Conservation (phyloP, 2,888 invertebrate genomes). For the Chloromyia formosa region DNA sequence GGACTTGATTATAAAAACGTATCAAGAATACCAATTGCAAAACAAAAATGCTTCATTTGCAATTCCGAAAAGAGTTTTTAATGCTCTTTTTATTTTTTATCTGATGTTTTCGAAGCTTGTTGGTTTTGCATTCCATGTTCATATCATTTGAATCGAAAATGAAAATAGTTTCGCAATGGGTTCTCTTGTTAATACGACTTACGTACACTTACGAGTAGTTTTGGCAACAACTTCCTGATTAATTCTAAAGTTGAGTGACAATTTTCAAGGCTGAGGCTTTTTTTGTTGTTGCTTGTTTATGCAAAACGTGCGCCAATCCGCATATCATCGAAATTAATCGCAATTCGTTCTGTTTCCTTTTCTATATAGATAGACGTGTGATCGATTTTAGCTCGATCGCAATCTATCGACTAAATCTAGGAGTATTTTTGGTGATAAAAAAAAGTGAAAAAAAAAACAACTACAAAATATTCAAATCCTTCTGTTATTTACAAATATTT, state of each 20-base stretch:
- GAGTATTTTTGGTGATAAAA: no score
- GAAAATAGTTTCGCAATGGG: slow-evolving; percentile 17
- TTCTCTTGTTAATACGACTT: not conserved
- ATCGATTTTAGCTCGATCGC: no score
- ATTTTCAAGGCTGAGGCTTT: slow-evolving; percentile 14
- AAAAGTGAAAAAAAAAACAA: no score
- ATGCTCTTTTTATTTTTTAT: no score
- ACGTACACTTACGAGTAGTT: not conserved
- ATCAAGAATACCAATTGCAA: slow-evolving; percentile 20
- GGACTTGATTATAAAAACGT: slow-evolving; percentile 7
- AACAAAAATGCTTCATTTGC: slow-evolving; percentile 9
- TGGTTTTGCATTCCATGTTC: not conserved
- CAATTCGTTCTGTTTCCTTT: no score
- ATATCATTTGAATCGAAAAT: slow-evolving; percentile 14
- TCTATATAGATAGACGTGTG: no score
- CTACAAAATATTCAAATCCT: no score
- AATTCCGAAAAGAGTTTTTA: slow-evolving; percentile 22
- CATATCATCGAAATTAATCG: no score
- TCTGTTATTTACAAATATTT: no score
- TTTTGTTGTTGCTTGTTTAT: not conserved
- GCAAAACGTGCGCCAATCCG: no score
- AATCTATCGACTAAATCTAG: no score
- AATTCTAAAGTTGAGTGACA: slow-evolving; percentile 35
- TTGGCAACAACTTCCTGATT: slow-evolving; percentile 28
- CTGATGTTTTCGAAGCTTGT: not conserved